phyloP scores from a whole-genome alignment of 2,888 invertebrate species.

The Blera fallax region DNA sequence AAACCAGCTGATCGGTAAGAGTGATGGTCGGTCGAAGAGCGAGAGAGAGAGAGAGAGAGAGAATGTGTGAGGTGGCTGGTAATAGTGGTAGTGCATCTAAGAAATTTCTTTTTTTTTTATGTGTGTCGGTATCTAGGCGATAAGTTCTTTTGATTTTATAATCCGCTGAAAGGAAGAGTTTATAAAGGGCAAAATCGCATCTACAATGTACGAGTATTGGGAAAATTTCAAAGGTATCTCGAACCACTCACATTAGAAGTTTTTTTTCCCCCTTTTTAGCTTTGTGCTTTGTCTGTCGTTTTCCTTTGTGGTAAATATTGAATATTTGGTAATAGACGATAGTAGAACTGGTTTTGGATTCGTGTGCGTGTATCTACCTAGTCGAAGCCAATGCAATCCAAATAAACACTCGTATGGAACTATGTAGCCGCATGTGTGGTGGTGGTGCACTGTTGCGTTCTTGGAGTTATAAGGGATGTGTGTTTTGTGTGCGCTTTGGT shows the following conservation, averaged over 20 bases:
- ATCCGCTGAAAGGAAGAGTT: slow-evolving; percentile 48
- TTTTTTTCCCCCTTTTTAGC: too few species aligned
- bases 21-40: neutral
- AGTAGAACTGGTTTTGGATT: slow-evolving; percentile 46
- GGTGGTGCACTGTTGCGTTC: slow-evolving; percentile 45
- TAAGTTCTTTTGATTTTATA: slow-evolving; percentile 18
- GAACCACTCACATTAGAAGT: too few species aligned
- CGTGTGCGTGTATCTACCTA: slow-evolving; percentile 18
- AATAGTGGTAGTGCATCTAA: neutral
- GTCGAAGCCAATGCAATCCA: slow-evolving; percentile 22
- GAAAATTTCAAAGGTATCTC: neutral
- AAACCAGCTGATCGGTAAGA: slow-evolving; percentile 55
- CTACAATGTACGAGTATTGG: neutral
- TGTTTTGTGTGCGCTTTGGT: neutral
- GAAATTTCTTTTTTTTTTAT: neutral
- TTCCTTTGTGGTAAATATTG: neutral
- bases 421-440: slow-evolving; percentile 1
- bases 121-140: slow-evolving; percentile 21
- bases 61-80: neutral
- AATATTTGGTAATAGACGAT: neutral
- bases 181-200: neutral
- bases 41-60: neutral
- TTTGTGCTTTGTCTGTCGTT: neutral
- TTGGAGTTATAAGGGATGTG: slow-evolving; percentile 20
- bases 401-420: neutral